Conservation (phyloP, 1,140 invertebrate species). For the Elymnias hypermnestra region DNA sequence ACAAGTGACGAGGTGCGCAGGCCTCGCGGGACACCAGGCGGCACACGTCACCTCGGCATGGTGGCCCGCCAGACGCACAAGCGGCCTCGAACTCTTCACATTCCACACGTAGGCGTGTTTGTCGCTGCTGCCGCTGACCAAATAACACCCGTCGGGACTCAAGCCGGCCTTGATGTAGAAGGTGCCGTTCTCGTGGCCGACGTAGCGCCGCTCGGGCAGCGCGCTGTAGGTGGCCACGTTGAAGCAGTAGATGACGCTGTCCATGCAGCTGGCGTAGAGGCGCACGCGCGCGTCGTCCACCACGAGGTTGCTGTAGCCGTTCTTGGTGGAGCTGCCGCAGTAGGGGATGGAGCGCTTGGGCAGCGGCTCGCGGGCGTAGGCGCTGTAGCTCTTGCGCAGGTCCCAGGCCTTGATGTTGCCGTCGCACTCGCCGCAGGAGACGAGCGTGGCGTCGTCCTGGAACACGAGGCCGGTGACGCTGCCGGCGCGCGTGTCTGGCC, state of each 20-base stretch:
- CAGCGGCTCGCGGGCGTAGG: slow-evolving; percentile 81
- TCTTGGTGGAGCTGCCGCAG: slow-evolving; percentile 79
- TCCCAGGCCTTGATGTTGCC: slow-evolving; percentile 93
- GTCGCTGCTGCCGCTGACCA: slow-evolving; percentile 90
- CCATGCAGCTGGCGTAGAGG: slow-evolving; percentile 92
- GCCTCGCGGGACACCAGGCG: slow-evolving; percentile 81
- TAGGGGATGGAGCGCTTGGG: slow-evolving; percentile 85
- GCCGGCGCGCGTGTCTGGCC: slow-evolving; percentile 58
- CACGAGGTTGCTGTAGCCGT: slow-evolving; percentile 87
- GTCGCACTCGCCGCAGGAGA: slow-evolving; percentile 90
- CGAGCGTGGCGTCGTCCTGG: slow-evolving; percentile 84
- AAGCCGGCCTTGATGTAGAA: slow-evolving; percentile 90
- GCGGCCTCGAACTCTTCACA: slow-evolving; percentile 78
- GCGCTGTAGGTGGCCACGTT: slow-evolving; percentile 84
- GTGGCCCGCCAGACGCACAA: slow-evolving; percentile 84
- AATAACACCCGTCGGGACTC: slow-evolving; percentile 86
- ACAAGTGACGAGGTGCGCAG: slow-evolving; percentile 83
- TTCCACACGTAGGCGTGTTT: slow-evolving; percentile 91
- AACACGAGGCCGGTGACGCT: slow-evolving; percentile 87
- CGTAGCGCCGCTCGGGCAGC: slow-evolving; percentile 79
- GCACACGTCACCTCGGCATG: slow-evolving; percentile 90
- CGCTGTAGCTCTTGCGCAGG: slow-evolving; percentile 86
- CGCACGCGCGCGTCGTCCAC: slow-evolving; percentile 81
- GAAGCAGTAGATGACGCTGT: slow-evolving; percentile 90
- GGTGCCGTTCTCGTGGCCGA: slow-evolving; percentile 84